phyloP scores from a whole-genome alignment of 2,888 invertebrate genomes.

The Pecten maximus region DNA sequence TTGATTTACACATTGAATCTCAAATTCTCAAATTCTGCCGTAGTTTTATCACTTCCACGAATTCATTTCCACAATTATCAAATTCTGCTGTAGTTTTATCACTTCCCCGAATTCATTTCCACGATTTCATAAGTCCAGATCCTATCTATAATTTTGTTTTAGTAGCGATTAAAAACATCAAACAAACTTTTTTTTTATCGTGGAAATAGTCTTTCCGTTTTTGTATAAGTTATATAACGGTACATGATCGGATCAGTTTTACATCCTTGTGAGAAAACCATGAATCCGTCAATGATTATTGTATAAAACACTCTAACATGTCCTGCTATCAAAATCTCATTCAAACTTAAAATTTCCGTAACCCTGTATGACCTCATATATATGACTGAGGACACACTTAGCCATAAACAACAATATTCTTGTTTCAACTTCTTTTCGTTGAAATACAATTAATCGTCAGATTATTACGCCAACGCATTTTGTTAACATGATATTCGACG shows the following conservation, averaged over 20 bases:
- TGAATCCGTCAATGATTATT: neutral
- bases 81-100: neutral
- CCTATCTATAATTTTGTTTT: neutral
- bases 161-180: neutral
- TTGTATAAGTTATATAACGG: neutral
- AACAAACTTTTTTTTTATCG: neutral
- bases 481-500: neutral
- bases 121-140: neutral
- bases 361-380: neutral
- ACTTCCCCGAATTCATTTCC: neutral
- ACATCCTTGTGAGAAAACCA: neutral
- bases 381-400: neutral
- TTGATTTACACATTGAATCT: no score
- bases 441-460: neutral
- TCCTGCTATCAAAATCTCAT: neutral
- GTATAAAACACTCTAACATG: neutral
- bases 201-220: neutral
- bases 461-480: conserved; percentile 16
- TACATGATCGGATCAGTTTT: neutral
- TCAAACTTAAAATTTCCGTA: neutral
- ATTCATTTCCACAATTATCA: no score
- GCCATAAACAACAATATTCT: neutral
- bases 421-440: neutral
- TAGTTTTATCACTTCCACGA: no score
- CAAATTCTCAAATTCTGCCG: no score